Conservation (phyloP, 2,888 invertebrate species). For the Latrodectus elegans region DNA sequence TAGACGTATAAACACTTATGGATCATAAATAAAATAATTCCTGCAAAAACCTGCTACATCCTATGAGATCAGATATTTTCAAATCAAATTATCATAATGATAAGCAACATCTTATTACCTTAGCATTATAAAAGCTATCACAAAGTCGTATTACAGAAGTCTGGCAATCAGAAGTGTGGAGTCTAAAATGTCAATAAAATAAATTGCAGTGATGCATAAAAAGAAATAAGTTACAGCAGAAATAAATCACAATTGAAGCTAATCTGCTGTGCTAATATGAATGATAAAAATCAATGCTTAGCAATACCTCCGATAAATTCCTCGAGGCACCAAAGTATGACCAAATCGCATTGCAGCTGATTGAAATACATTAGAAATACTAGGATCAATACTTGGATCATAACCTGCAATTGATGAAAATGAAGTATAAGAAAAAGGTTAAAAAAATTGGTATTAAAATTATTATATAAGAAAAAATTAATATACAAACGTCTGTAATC, state of each 20-base stretch:
- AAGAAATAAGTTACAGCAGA: not conserved
- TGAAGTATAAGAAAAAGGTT: no score
- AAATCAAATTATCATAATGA: not conserved
- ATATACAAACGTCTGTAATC: slow-evolving; percentile 35
- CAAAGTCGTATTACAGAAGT: slow-evolving; percentile 76
- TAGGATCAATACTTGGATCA: slow-evolving; percentile 78
- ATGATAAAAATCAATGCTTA: no score
- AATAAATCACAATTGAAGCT: no score
- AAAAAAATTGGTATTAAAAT: not conserved
- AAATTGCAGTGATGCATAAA: not conserved
- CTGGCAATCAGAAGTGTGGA: not conserved
- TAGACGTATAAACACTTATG: no score
- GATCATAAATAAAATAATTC: no score
- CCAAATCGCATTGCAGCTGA: slow-evolving; percentile 80
- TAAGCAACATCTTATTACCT: slow-evolving; percentile 73
- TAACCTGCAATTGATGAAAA: slow-evolving; percentile 75
- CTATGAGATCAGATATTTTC: not conserved
- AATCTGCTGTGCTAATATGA: no score
- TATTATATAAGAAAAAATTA: slow-evolving; percentile 1
- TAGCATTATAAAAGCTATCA: slow-evolving; percentile 78
- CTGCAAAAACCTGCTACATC: no score
- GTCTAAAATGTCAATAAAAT: slow-evolving; percentile 23
- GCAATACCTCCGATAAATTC: slow-evolving; percentile 75
- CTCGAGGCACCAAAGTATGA: slow-evolving; percentile 79
- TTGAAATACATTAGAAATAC: slow-evolving; percentile 80